phyloP scores from a whole-genome alignment of 2,888 invertebrate genomes.

The Lordiphosa fenestrarum region DNA sequence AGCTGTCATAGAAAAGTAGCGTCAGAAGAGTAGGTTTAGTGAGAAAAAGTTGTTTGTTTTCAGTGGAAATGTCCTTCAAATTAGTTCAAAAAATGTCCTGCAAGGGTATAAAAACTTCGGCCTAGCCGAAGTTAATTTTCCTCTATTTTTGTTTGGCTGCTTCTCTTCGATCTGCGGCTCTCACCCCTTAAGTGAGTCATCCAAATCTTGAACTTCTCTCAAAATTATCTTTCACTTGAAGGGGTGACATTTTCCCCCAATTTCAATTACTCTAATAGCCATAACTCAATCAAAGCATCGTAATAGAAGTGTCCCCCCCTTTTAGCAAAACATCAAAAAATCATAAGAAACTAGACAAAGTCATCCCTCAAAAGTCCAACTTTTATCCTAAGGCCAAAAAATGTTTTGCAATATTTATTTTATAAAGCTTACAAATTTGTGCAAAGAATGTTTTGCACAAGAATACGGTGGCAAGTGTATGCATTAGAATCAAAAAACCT shows the following conservation, averaged over 20 bases:
- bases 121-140: no score
- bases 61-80: no score
- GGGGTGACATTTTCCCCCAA: slow-evolving; percentile 7
- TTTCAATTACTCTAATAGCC: slow-evolving; percentile 51
- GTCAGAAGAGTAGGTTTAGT: no score
- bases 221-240: no score
- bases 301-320: slow-evolving; percentile 5
- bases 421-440: slow-evolving; percentile 70
- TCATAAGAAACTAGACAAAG: slow-evolving; percentile 30
- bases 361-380: slow-evolving; percentile 37
- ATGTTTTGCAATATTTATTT: slow-evolving; percentile 54
- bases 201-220: no score
- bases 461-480: slow-evolving; percentile 43
- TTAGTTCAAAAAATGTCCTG: no score
- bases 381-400: slow-evolving; percentile 5
- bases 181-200: slow-evolving; percentile 2
- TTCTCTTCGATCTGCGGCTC: no score
- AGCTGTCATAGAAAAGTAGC: no score
- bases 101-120: no score
- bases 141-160: no score
- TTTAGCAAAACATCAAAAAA: slow-evolving; percentile 15
- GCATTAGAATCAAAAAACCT: slow-evolving; percentile 28
- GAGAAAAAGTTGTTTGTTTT: no score
- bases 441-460: slow-evolving; percentile 44
- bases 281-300: slow-evolving; percentile 50